These are phyloP conservation scores for Brachionus sp. DNA, from an alignment of 1,140 invertebrate genomes.

Conservation along the genomic window DNA sequence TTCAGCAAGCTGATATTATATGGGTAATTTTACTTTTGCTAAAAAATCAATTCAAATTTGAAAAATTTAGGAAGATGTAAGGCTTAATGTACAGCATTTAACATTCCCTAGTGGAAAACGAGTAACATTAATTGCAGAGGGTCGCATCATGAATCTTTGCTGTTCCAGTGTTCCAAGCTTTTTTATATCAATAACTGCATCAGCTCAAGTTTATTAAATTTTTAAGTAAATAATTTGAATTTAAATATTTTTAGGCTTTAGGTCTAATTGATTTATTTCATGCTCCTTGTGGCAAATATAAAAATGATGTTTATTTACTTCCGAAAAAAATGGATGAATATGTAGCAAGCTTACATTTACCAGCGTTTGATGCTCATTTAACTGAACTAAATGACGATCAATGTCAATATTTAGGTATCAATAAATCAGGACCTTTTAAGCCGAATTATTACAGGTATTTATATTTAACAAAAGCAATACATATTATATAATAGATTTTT, in stretches of 20 bases:
- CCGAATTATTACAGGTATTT: slow-evolving; percentile 85
- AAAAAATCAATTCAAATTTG: slow-evolving; percentile 69
- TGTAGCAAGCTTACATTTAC: slow-evolving; percentile 87
- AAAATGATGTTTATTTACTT: slow-evolving; percentile 90
- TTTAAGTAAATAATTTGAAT: background rate
- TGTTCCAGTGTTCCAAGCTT: slow-evolving; percentile 95
- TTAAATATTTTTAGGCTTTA: slow-evolving; percentile 65
- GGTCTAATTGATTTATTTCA: slow-evolving; percentile 94
- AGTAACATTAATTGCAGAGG: slow-evolving; percentile 79
- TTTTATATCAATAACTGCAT: slow-evolving; percentile 89
- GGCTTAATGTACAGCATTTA: slow-evolving; percentile 93
- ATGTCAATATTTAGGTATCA: slow-evolving; percentile 92
- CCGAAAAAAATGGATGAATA: slow-evolving; percentile 99
- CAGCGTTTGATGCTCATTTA: slow-evolving; percentile 91
- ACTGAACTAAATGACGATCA: slow-evolving; percentile 93
- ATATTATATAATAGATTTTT: no score
- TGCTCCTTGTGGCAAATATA: slow-evolving; percentile 86
- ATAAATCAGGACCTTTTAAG: slow-evolving; percentile 95
- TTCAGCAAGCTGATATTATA: background rate
- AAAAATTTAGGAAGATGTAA: slow-evolving; percentile 71
- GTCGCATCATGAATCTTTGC: slow-evolving; percentile 87
- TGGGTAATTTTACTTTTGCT: slow-evolving; percentile 41
- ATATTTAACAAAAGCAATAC: no score
- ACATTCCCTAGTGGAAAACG: slow-evolving; percentile 81
- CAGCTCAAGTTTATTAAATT: slow-evolving; percentile 62